Evolutionary conservation across 2,797 vertebrate species (phyloP), one percentile per base, ranked within the genome.

Genomic region (Crotalus adamanteus): DNA sequence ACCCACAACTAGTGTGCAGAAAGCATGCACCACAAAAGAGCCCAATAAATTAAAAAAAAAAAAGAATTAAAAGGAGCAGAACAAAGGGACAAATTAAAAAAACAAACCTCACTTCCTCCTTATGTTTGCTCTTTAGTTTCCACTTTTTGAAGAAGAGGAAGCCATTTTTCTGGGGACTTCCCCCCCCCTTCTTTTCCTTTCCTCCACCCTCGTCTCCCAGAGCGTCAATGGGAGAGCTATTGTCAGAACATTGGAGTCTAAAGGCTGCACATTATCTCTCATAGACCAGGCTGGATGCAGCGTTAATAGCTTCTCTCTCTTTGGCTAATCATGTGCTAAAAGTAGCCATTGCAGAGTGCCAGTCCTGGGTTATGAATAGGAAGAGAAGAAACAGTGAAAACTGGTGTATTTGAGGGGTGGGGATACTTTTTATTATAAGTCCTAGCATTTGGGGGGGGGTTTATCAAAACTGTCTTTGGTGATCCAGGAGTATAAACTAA

Each of bases 241-340:
- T 94, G 97, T 97, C 96, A 97, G 96, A 96, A 97, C 96, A 97
- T 96, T 93, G n/a, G 91, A 88, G 95, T 95, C 95, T 97, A 97
- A 96, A 94, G 96, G 93, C 94, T 92, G 73, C 96, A 94, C 96
- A 97, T 97, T 97, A 98, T 97, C 94, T 96, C 97, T 95, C 96
- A 94, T 95, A 96, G 97, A 96, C 94, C 95, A 97, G 97, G 96
- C 97, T 97, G 96, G 97, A 98, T 96, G 96, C 94, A 97, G 96
- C 97, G 97, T 98, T 97, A 98, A 97, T 97, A 97, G 96, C 96
- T 95, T 95, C 95, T 96, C 97, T 97, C 92, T 97, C 97, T 96
- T 95, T 91, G 1, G 95, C 96, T 98, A 98, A 98, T 98, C 97
- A 97, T 95, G 95, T 95, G 96, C 96, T 95, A 94, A 96, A 88